Base-by-base conservation (phyloP, 2,797 vertebrate species). In the Protosalanx chinensis region DNA sequence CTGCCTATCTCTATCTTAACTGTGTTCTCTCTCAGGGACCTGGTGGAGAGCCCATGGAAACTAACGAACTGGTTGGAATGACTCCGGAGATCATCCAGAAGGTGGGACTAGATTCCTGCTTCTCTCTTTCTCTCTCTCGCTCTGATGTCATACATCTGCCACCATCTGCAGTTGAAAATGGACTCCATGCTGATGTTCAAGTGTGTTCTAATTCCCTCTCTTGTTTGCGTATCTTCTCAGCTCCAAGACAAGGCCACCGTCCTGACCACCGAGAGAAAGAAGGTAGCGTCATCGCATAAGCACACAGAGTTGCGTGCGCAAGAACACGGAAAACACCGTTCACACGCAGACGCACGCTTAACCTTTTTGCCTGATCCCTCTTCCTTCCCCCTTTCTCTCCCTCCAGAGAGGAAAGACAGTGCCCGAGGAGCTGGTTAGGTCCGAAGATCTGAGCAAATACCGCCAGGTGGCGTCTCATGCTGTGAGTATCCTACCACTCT, bases 241-340 rank as follows among this genome's bases (percentile, higher is more conserved):
- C 96, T 99, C 66, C 98, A 99, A 96, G 97, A 99, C 93, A 99
- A 99, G 87, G 98, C 98, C 0, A 98, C 97, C 0, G 97, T 99
- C 76, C 94, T 99, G 46, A 99, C 97, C 72, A 98, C 98, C 0
- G 98, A 99, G 91, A 94, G 98, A 71, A 99, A 99, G 92, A 99
- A 99, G 96, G 98, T 97, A 84, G 62, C 72, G 16, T 41, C 29
- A 20, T 18, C 12, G 5, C 3, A 46, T 7, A 7, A 33, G 16
- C 6, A 13, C n/a, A 7, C n/a, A 16, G 6, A 27, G 18, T 30
- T 51, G 35, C 62, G 6, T 51, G 16, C 60, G 2, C 13, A 1
- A 18, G 46, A 15, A n/a, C 13, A 59, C 23, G 35, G 35, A 41
- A 41, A 41, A 46, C 41, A 1, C 41, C 7, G 2, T 13, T 46